Evolutionary conservation across 2,113 vertebrate genomes (phyloP), one percentile per base, ranked within the genome.

Genomic region (Microtus ochrogaster): DNA sequence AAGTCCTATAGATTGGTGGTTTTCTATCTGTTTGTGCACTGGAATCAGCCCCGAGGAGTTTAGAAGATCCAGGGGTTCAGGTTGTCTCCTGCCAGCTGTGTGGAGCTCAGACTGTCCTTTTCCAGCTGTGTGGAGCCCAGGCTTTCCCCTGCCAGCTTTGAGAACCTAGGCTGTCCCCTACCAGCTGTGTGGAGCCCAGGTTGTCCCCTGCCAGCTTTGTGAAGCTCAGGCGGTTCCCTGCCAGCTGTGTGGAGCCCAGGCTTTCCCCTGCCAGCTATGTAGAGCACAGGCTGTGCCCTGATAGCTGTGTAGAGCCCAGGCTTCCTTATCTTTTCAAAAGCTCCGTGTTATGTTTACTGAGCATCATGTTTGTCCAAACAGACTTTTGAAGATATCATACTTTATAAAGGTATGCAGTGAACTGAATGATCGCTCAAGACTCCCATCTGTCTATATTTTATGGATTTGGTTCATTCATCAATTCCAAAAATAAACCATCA

Each of bases 91-190:
- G 55, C 17, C 55, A 58, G 55, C 17, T 58, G 55, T 19, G 55
- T 58, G 55, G 17, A 58, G 0, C 55, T 17, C 55, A 58, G 55
- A 17, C 55, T 58, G 55, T 58, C 1, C 5, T 5, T 4, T 58
- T 5, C 16, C 55, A 58, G 55, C 17, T 58, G 55, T 58, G 55
- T 19, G 55, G 16, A 58, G 55, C 55, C 0, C 55, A 58, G 55
- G 0, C 17, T 19, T 0, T 58, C 55, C 1, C 17, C 0, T 58
- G 0, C 5, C 55, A 58, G 17, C 17, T 19, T n/a, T n/a, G n/a
- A 5, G 17, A 58, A 17, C 55, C 0, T 17, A 58, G 55, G 1
- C 55, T 55, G 16, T 55, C 16, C 55, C 55, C 0, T 55, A 0
- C 55, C 55, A 55, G 16, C 16, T 55, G 16, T 55, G 55, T 55